Conservation (phyloP, 2,113 vertebrate genomes). For the Nothoprocta pentlandii region DNA sequence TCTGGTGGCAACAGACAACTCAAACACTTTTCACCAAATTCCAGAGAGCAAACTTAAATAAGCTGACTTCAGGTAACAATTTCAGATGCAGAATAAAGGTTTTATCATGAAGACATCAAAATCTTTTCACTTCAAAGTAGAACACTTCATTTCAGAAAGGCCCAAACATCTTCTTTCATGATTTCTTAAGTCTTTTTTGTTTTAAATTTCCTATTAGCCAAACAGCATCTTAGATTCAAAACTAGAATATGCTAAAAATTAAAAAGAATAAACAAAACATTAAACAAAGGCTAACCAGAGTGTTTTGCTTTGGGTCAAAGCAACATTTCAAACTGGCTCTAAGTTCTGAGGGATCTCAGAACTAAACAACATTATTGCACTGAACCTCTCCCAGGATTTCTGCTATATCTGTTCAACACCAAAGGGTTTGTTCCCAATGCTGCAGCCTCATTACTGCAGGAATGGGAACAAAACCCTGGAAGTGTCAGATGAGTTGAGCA, state of each 20-base stretch:
- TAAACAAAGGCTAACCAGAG: constrained; percentile 34
- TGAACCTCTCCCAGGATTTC: background rate
- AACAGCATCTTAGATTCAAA: constrained; percentile 23
- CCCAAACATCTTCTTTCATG: constrained; percentile 32
- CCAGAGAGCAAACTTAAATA: background rate
- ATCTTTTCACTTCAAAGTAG: constrained; percentile 45
- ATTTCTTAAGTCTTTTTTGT: constrained; percentile 6
- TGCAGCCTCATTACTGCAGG: background rate
- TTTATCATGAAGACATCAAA: constrained; percentile 21
- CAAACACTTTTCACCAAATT: background rate
- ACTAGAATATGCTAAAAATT: constrained; percentile 55
- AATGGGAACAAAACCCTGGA: background rate
- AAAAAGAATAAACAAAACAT: constrained; percentile 18
- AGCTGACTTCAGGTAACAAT: background rate
- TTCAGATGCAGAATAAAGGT: background rate
- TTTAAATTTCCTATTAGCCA: background rate
- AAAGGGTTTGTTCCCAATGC: background rate
- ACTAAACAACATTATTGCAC: background rate
- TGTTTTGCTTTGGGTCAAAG: constrained; percentile 14
- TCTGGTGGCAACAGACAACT: background rate
- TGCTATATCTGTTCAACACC: background rate
- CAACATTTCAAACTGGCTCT: background rate
- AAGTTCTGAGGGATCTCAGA: background rate
- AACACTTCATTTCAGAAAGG: constrained; percentile 7
- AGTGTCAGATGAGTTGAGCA: background rate